Evolutionary conservation across 2,888 invertebrate genomes (phyloP), one percentile per base, ranked within the genome.

Genomic region (Microctonus hyperodae): DNA sequence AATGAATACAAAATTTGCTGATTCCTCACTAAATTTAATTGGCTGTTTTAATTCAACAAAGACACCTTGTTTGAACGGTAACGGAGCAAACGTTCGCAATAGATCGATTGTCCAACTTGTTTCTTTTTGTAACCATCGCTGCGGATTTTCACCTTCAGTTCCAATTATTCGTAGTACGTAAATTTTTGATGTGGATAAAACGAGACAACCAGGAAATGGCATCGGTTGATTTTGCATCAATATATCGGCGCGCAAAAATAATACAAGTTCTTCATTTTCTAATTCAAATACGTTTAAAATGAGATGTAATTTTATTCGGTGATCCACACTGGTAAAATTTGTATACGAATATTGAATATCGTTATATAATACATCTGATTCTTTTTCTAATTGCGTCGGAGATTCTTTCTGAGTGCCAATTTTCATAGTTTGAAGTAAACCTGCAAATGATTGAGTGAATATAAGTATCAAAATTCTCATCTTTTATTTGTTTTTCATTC

Each of bases 261-360:
- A 84, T 59, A 87, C 84, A 6, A 88, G 84, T 67, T 87, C 86
- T 76, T 89, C 88, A 33, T 85, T 85, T 65, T 86, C 83, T 68
- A 87, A 85, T 70, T 88, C 86, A 72, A 89, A 88, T 74, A 88
- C 82, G 67, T 83, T 84, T 70, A 88, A 83, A 76, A 87, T 86
- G 40, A 89, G 85, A 76, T 86, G 86, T 3, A 88, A 79, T 75
- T 88, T 88, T n/a, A 89, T 81, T 57, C 89, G 86, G 74, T 88
- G 88, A 80, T 89, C 89, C 20, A 88, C 83, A 70, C 86, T 85
- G 67, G 83, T 83, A 64, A 88, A 88, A 74, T 88, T 85, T 6
- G 76, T 84, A 70, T 86, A 88, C 37, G 86, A 87, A 72, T 88
- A 89, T 74, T 86, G 85, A 71, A 87, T 86, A 22, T 78, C 76